Evolutionary conservation across 92 coral and sea anemone species (phyloP).

Genomic region (Zoanthus sociatus): DNA sequence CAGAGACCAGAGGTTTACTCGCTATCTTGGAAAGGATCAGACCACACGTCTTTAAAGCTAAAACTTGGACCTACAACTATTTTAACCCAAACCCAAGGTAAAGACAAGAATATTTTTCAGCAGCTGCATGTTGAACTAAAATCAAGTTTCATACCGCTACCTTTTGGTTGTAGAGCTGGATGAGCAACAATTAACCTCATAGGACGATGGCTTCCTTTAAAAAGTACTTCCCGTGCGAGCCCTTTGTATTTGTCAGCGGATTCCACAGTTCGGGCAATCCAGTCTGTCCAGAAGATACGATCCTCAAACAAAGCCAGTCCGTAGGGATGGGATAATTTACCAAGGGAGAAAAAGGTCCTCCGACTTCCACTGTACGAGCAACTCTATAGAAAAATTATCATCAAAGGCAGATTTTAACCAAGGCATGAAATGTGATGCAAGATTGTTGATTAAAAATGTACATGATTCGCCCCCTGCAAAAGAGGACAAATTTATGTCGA

Average conservation of each 20-base stretch:
- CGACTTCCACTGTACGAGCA: slow-evolving; percentile 26
- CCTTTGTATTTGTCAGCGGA: slow-evolving; percentile 36
- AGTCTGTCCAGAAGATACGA: slow-evolving; percentile 36
- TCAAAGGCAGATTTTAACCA: too few species aligned
- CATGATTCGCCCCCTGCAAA: too few species aligned
- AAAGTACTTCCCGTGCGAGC: slow-evolving; percentile 20
- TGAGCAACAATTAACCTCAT: slow-evolving; percentile 20
- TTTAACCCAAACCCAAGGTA: too few species aligned
- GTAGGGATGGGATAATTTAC: slow-evolving; percentile 27
- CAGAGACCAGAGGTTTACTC: too few species aligned
- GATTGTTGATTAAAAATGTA: too few species aligned
- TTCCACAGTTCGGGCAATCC: slow-evolving; percentile 44
- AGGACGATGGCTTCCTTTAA: slow-evolving; percentile 27
- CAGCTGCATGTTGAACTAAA: too few species aligned
- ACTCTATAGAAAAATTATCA: neutral
- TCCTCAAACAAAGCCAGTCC: slow-evolving; percentile 41
- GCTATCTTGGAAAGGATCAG: too few species aligned
- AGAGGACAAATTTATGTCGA: too few species aligned
- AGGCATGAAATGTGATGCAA: too few species aligned
- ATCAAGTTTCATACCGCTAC: neutral
- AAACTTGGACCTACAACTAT: too few species aligned
- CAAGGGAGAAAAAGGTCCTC: neutral
- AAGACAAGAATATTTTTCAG: too few species aligned
- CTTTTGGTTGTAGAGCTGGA: slow-evolving; percentile 32
- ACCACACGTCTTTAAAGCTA: too few species aligned